Percentiles rank a stretch among this genome's conserved stretches.
Conservation (phyloP, 2,888 invertebrate genomes). For the Lasius fuliginosus region DNA sequence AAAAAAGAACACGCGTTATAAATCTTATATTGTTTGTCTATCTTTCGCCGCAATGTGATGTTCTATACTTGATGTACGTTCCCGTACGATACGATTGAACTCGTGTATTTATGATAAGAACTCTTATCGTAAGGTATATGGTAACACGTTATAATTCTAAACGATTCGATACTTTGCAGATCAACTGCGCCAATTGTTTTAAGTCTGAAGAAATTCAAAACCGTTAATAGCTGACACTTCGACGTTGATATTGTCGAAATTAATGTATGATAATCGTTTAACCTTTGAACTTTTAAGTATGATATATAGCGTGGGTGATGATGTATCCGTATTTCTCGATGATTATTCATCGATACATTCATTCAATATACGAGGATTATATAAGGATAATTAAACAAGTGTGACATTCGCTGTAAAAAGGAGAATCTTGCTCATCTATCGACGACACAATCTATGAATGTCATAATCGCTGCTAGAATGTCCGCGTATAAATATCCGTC, state of each 20-base stretch:
- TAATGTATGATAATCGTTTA: background rate
- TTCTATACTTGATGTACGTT: background rate
- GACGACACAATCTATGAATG: background rate
- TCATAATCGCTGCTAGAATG: slow-evolving; percentile 37
- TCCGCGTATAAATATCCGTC: slow-evolving; percentile 59
- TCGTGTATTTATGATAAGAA: slow-evolving; percentile 1
- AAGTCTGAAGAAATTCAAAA: background rate
- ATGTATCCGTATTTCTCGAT: background rate
- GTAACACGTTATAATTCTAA: background rate
- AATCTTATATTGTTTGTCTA: background rate
- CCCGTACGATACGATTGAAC: background rate
- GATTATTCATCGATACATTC: background rate
- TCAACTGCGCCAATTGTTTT: background rate
- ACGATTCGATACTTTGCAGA: background rate
- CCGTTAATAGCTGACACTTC: background rate
- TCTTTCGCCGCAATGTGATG: background rate
- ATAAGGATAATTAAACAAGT: background rate
- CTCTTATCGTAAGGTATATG: background rate
- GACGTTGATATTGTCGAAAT: background rate
- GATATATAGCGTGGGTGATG: background rate
- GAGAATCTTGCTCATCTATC: background rate
- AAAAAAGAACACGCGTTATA: background rate
- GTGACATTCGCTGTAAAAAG: background rate
- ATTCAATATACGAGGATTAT: background rate
- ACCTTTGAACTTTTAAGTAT: background rate